Conservation (phyloP, 2,888 invertebrate genomes). For the Cabera pusaria region DNA sequence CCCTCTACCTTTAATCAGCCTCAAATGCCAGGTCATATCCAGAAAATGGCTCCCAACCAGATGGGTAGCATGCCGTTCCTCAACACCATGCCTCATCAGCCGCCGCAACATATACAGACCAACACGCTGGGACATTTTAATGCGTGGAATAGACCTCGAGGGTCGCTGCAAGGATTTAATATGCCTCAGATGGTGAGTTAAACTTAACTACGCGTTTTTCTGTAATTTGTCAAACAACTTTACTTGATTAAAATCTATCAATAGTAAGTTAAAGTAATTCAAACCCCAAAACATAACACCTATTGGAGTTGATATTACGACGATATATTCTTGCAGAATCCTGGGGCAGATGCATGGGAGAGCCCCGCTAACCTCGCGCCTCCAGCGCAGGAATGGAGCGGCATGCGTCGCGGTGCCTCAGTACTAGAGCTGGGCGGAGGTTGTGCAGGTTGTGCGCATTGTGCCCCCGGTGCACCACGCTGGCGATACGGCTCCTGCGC, state of each 20-base stretch:
- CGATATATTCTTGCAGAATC: not conserved
- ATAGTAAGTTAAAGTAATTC: too few relatives aligned
- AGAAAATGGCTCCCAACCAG: slow-evolving; percentile 41
- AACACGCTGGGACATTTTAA: slow-evolving; percentile 56
- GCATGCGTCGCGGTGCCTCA: slow-evolving; percentile 68
- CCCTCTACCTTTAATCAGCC: too few relatives aligned
- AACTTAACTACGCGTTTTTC: too few relatives aligned
- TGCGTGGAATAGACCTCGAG: slow-evolving; percentile 61
- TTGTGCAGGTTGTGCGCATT: slow-evolving; percentile 42
- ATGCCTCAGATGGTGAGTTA: slow-evolving; percentile 60
- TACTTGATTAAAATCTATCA: too few relatives aligned
- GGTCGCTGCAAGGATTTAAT: slow-evolving; percentile 60
- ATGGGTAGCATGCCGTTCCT: slow-evolving; percentile 70
- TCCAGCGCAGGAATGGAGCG: slow-evolving; percentile 57
- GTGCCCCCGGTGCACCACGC: slow-evolving; percentile 38
- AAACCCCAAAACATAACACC: too few relatives aligned
- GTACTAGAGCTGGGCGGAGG: slow-evolving; percentile 68
- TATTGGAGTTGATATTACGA: too few relatives aligned
- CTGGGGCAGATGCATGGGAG: slow-evolving; percentile 55
- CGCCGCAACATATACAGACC: slow-evolving; percentile 42
- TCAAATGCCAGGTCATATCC: too few relatives aligned
- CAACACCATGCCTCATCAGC: slow-evolving; percentile 48
- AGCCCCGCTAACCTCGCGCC: slow-evolving; percentile 41
- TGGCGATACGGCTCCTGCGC: slow-evolving; percentile 78
- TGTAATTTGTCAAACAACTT: too few relatives aligned